These are phyloP conservation scores for Diaprepes abbreviatus DNA, from an alignment of 2,888 invertebrate genomes.

Conservation along the genomic window DNA sequence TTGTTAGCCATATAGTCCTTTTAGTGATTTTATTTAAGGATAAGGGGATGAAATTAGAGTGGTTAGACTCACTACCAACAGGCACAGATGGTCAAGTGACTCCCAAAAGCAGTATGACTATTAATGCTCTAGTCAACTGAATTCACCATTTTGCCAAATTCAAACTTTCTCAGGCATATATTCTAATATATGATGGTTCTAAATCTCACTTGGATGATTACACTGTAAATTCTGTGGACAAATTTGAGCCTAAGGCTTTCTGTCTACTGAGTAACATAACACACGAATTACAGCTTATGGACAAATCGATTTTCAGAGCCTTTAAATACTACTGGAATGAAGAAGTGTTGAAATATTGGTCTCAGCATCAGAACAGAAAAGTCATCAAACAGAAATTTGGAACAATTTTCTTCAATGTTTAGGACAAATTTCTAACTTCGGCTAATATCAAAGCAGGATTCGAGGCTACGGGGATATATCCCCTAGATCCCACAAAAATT, in stretches of 20 bases:
- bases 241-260: slow-evolving; percentile 35
- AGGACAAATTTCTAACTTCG: slow-evolving; percentile 52
- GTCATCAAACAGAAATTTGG: slow-evolving; percentile 59
- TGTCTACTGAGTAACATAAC: slow-evolving; percentile 63
- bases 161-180: slow-evolving; percentile 38
- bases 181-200: slow-evolving; percentile 56
- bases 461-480: slow-evolving; percentile 55
- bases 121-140: slow-evolving; percentile 49
- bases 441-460: slow-evolving; percentile 53
- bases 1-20: slow-evolving; percentile 53
- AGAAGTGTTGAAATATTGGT: slow-evolving; percentile 58
- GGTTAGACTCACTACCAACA: slow-evolving; percentile 49
- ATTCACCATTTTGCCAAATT: slow-evolving; percentile 51
- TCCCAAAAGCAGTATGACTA: slow-evolving; percentile 53
- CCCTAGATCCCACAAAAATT: slow-evolving; percentile 39
- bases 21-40: slow-evolving; percentile 56
- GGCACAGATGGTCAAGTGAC: slow-evolving; percentile 49
- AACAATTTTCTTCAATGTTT: slow-evolving; percentile 51
- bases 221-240: slow-evolving; percentile 56
- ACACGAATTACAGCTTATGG: slow-evolving; percentile 62
- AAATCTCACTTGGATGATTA: slow-evolving; percentile 56
- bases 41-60: slow-evolving; percentile 52
- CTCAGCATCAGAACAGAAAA: slow-evolving; percentile 51
- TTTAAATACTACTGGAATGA: slow-evolving; percentile 60
- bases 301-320: slow-evolving; percentile 59